Conservation (phyloP, 2,888 invertebrate species). For the Panopea generosa region DNA sequence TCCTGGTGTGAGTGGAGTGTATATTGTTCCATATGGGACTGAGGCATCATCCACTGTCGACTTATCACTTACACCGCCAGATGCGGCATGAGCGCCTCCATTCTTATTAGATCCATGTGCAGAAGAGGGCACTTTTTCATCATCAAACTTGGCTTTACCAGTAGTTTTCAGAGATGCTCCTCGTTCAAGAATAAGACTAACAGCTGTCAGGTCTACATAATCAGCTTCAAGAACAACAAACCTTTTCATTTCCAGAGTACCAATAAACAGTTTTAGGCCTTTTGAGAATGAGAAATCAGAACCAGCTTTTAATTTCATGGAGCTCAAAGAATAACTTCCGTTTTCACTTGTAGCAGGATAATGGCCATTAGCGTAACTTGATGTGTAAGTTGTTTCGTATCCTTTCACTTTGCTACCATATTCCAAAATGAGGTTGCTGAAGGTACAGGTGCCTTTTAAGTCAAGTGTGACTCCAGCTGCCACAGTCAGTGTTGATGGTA, state of each 20-base stretch:
- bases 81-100: conserved; percentile 71
- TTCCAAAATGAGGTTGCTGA: conserved; percentile 73
- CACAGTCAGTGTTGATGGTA: conserved; percentile 70
- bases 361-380: conserved; percentile 61
- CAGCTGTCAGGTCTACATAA: conserved; percentile 66
- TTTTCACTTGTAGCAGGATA: conserved; percentile 60
- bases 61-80: conserved; percentile 69
- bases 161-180: conserved; percentile 69
- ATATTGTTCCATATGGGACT: conserved; percentile 71
- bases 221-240: conserved; percentile 67
- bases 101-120: conserved; percentile 58
- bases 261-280: conserved; percentile 63
- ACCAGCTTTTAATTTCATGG: conserved; percentile 67
- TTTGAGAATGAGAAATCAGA: conserved; percentile 64
- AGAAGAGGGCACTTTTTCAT: conserved; percentile 36
- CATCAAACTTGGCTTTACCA: conserved; percentile 51
- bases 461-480: conserved; percentile 67
- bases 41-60: conserved; percentile 49
- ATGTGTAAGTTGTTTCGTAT: conserved; percentile 68
- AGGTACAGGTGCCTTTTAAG: conserved; percentile 71
- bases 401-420: conserved; percentile 64
- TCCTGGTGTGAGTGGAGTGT: conserved; percentile 63
- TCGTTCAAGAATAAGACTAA: conserved; percentile 68
- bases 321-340: conserved; percentile 66
- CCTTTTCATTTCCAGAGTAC: conserved; percentile 71